Base-by-base conservation (phyloP, 2,113 vertebrate species). In the Poicephalus gulielmi region DNA sequence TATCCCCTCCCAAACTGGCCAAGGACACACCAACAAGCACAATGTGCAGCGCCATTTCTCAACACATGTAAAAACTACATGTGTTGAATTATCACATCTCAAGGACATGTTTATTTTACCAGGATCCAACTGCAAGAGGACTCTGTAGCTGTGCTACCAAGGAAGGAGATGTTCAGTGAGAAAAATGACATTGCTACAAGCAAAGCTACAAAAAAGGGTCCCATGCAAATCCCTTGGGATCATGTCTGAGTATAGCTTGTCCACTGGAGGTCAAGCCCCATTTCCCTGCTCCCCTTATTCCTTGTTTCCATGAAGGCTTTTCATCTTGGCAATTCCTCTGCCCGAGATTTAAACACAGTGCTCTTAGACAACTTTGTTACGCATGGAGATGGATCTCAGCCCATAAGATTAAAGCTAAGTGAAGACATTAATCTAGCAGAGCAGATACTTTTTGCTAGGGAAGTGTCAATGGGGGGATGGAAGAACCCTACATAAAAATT, bases 401-500 rank as follows among this genome's bases (percentile, higher is more conserved):
- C 67, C 8, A 2, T 68, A 74, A 63, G 81, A 95, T 86, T 92
- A 87, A 95, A 96, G 83, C 57, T 79, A 87, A 86, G 59, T 47
- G 63, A 77, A 93, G 78, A 81, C 60, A 85, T 93, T 85, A 85
- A 91, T 95, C 92, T 91, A 70, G 46, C 6, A 2, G 57, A 92
- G 62, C 30, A 66, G 79, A 68, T 77, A 88, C 28, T 94, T 94
- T 35, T 74, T 57, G 66, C 83, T 76, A 85, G 57, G 37, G 31
- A 88, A 79, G 66, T 50, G 70, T 79, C 77, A 4, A 75, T 55
- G 50, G 50, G 60, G 60, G 86, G 25, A 86, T 53, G 84, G 69
- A 95, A 90, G 67, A 88, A 79, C 59, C 35, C 71, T 85, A 77
- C 52, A 90, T 63, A 92, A 95, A 97, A 95, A 97, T 91, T 95